These are phyloP conservation scores for Platycercus adscitus DNA, from an alignment of 2,113 vertebrate genomes.

Conservation along the genomic window DNA sequence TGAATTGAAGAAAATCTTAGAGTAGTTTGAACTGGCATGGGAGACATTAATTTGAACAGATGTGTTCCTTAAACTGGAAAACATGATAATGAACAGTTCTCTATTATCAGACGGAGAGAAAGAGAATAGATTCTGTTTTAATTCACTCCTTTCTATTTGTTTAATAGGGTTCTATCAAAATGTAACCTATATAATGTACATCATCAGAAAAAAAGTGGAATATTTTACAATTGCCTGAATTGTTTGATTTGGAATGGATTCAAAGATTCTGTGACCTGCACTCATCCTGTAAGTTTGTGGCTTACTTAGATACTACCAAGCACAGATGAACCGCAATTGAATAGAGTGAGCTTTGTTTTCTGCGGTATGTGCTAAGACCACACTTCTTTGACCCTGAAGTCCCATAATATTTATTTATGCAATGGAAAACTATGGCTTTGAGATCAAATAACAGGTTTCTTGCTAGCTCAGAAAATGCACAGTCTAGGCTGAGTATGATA, in stretches of 20 bases:
- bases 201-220: not conserved
- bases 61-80: not conserved
- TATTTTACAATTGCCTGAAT: not conserved
- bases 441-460: not conserved
- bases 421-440: not conserved
- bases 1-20: not conserved
- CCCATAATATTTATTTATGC: not conserved
- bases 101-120: not conserved
- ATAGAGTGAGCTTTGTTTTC: not conserved
- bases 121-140: not conserved
- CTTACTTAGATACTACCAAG: not conserved
- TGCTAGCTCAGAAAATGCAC: not conserved
- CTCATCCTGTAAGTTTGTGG: not conserved
- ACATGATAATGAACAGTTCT: not conserved
- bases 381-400: not conserved
- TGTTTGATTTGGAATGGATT: not conserved
- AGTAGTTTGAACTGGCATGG: not conserved
- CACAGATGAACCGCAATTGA: not conserved
- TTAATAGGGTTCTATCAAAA: not conserved
- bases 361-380: not conserved
- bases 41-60: not conserved
- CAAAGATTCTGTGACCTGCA: not conserved
- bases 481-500: not conserved
- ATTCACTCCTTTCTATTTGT: not conserved
- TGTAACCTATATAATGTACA: not conserved